Evolutionary conservation across 2,888 invertebrate genomes (phyloP), one percentile per base, ranked within the genome.

Genomic region (Hoplodrina blanda): DNA sequence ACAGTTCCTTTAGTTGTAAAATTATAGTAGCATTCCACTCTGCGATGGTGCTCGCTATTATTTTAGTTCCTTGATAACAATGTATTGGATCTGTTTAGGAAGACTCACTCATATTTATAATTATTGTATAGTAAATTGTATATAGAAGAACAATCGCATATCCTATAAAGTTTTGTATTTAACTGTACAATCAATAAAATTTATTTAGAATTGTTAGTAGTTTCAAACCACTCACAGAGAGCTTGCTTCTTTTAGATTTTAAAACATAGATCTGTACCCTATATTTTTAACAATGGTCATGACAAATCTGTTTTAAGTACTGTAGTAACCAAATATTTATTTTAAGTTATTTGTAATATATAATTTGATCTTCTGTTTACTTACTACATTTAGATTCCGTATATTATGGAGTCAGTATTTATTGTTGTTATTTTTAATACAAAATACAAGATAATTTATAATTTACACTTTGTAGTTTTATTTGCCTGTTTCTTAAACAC

Each of bases 321-420:
- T 88, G 41, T 89, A 84, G 85, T 73, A 76, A 92, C 90, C 91
- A 92, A 93, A 93, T 91, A 87, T 88, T 88, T 90, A 88, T 85
- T 82, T 83, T 88, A 91, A 91, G 89, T 86, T 83, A 87, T 85
- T 87, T 88, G 85, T 82, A 83, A 81, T 78, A 54, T 73, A 72
- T 78, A 77, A 74, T 73, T 73, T 76, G 77, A 83, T 82, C 60
- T 68, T 72, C 62, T 56, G 69, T 82, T 84, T 75, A 76, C 66
- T 78, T 82, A 41, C 46, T 74, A 78, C 76, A 68, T 78, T 79
- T 79, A 84, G 85, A 86, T 86, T 94, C 85, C 95, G 93, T 95
- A 95, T 94, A 95, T 95, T 95, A 95, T 91, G 95, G 92, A 91
- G 85, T 85, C 87, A 82, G 87, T 92, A 91, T 94, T 93, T 93